These are phyloP conservation scores for Rhynchomys soricoides DNA, from an alignment of 2,113 vertebrate species.

Conservation along the genomic window DNA sequence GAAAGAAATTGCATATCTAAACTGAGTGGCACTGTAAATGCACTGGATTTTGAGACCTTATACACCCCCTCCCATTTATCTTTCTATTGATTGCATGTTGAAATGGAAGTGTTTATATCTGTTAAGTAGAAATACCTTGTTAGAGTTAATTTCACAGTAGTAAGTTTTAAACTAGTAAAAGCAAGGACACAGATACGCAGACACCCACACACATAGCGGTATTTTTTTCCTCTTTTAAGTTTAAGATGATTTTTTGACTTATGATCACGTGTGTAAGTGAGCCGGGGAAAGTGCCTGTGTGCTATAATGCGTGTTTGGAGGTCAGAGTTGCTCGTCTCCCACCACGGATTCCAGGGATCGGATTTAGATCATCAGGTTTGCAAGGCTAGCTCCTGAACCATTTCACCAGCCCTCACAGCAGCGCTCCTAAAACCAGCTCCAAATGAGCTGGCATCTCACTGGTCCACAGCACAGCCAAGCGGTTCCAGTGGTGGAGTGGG, in stretches of 20 bases:
- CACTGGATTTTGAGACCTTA: neutral
- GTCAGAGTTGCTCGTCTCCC: no score
- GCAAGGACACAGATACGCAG: neutral
- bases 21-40: neutral
- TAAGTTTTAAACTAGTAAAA: neutral
- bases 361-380: no score
- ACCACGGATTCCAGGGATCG: neutral
- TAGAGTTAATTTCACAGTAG: neutral
- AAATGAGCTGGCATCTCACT: neutral
- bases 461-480: neutral
- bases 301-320: neutral
- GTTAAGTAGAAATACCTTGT: neutral
- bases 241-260: neutral
- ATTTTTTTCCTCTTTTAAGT: neutral
- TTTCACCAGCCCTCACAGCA: neutral
- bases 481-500: neutral
- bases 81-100: neutral
- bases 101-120: neutral
- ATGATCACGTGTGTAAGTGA: no score
- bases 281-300: rapidly evolving
- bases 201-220: neutral
- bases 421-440: neutral
- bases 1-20: neutral
- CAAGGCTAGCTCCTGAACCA: neutral
- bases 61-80: neutral